Conservation (phyloP, 2,113 vertebrate genomes). For the Nycticebus coucang region DNA sequence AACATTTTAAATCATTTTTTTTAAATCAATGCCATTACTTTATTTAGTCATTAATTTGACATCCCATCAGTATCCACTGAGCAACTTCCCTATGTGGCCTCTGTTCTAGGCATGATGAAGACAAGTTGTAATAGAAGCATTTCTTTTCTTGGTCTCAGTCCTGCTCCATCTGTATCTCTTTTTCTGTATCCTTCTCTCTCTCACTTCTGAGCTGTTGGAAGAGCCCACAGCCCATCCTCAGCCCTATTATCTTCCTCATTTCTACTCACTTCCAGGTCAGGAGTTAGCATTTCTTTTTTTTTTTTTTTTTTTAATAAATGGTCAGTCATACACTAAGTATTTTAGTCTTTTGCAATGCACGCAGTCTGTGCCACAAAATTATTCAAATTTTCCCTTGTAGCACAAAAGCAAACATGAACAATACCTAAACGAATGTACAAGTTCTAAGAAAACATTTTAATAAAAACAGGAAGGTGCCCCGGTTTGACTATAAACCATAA, state of each 20-base stretch:
- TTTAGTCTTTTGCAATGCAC: neutral
- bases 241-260: neutral
- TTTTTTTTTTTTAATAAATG: neutral
- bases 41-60: neutral
- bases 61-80: neutral
- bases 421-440: rapidly evolving
- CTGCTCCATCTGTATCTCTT: neutral
- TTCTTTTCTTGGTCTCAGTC: neutral
- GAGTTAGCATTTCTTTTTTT: neutral
- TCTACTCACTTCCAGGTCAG: neutral
- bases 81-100: neutral
- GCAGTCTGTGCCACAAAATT: neutral
- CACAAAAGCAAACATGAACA: neutral
- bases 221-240: no score
- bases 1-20: neutral
- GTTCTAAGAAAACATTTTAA: neutral
- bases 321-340: neutral
- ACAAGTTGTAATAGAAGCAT: neutral
- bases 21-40: neutral
- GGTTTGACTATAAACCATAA: neutral
- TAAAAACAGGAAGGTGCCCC: neutral
- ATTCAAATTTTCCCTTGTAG: neutral
- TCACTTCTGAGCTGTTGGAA: neutral
- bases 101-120: neutral
- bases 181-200: neutral